A percentile compares a stretch with the other conserved stretches of the same genome.
Conservation (phyloP, 2,113 vertebrate species). For the Pongo pygmaeus region DNA sequence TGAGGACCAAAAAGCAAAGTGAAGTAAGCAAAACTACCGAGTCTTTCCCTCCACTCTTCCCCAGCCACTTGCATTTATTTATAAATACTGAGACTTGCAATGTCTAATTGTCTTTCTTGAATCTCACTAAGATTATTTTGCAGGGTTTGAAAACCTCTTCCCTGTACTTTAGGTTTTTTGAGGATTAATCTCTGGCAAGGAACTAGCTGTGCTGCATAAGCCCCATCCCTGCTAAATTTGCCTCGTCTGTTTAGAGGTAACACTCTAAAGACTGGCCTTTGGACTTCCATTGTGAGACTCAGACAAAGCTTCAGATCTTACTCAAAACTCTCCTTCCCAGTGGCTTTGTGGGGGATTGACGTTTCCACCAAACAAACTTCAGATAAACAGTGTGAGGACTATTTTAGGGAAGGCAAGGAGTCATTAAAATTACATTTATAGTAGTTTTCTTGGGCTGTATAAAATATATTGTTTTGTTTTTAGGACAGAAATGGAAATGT, state of each 20-base stretch:
- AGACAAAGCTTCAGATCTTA: background rate
- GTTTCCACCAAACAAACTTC: background rate
- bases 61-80: background rate
- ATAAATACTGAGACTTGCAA: background rate
- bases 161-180: background rate
- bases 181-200: background rate
- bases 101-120: background rate
- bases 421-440: background rate
- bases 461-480: slow-evolving; percentile 48
- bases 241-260: background rate
- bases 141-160: background rate
- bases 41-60: background rate
- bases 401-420: background rate
- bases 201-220: background rate
- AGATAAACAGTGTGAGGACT: background rate
- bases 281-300: background rate
- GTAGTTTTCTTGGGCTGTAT: background rate
- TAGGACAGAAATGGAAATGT: slow-evolving; percentile 94
- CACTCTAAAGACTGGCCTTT: background rate
- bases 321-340: background rate
- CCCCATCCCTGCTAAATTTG: background rate
- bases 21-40: background rate
- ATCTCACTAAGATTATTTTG: background rate
- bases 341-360: background rate
- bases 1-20: background rate